Conservation (phyloP, 2,113 vertebrate genomes). For the Ornithorhynchus anatinus region DNA sequence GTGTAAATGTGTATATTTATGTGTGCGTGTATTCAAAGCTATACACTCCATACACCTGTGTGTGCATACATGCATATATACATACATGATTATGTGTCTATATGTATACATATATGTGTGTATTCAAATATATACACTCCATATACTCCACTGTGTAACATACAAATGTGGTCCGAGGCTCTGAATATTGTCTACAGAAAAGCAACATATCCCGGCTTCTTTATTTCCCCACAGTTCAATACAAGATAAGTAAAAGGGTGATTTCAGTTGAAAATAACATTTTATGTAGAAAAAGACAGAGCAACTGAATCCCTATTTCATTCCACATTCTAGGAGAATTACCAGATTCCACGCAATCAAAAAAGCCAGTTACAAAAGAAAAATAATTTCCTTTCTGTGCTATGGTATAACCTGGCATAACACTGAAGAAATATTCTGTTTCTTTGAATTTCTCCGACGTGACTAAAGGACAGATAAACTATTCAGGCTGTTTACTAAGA, state of each 20-base stretch:
- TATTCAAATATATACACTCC: too few relatives aligned
- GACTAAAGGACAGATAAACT: neutral
- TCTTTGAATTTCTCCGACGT: conserved; percentile 1
- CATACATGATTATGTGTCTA: too few relatives aligned
- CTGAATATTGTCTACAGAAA: too few relatives aligned
- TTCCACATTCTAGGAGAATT: conserved; percentile 1
- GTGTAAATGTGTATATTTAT: too few relatives aligned
- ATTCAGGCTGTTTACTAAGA: conserved; percentile 9
- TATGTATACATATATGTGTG: too few relatives aligned
- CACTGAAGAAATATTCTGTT: conserved; percentile 2
- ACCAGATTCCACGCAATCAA: conserved; percentile 4
- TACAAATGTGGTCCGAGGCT: too few relatives aligned
- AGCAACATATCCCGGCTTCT: too few relatives aligned
- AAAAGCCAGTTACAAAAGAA: conserved; percentile 14
- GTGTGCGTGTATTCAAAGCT: too few relatives aligned
- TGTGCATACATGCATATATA: too few relatives aligned
- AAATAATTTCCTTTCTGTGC: conserved; percentile 11
- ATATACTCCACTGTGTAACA: too few relatives aligned
- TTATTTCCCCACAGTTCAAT: neutral
- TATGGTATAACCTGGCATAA: neutral
- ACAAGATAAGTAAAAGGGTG: neutral
- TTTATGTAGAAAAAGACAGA: conserved; percentile 3
- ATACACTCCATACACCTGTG: too few relatives aligned
- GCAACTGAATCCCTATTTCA: conserved; percentile 20
- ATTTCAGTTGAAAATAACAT: conserved; percentile 47